A percentile compares a stretch with the other conserved stretches of the same genome.
These are phyloP conservation scores for Otocyon megalotis DNA, from an alignment of 2,113 vertebrate genomes.

Conservation along the genomic window DNA sequence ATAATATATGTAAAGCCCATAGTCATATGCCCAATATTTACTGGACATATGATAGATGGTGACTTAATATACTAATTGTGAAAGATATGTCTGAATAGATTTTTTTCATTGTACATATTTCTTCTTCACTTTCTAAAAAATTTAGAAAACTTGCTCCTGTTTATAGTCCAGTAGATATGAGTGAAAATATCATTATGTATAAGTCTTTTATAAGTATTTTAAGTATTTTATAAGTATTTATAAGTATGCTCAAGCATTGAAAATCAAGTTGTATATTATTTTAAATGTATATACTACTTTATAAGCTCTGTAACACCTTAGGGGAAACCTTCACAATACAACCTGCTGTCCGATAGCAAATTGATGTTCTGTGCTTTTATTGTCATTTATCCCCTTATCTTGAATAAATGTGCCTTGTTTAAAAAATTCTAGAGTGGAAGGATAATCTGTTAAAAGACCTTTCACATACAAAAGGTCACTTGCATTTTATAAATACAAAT, in stretches of 20 bases:
- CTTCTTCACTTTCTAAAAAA: neutral
- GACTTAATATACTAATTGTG: neutral
- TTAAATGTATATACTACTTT: neutral
- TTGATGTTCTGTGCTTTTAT: neutral
- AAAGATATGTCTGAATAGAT: neutral
- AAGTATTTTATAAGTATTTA: too few species aligned
- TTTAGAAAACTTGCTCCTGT: neutral
- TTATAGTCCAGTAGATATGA: neutral
- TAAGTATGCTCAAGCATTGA: neutral
- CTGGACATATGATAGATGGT: neutral
- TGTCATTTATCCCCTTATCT: slow-evolving; percentile 4
- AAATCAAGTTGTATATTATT: neutral
- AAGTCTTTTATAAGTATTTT: neutral
- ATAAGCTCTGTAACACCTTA: neutral
- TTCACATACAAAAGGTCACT: slow-evolving; percentile 50
- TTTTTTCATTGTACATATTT: neutral
- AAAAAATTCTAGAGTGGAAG: neutral
- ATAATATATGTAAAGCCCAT: neutral
- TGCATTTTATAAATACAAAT: slow-evolving; percentile 61
- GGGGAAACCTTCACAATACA: neutral
- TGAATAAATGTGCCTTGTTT: slow-evolving; percentile 18
- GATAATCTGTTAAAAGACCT: slow-evolving; percentile 39
- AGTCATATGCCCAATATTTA: neutral
- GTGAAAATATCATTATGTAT: neutral
- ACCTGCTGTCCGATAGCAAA: neutral